phyloP scores from a whole-genome alignment of 2,888 invertebrate species.

The Cerastoderma edule region DNA sequence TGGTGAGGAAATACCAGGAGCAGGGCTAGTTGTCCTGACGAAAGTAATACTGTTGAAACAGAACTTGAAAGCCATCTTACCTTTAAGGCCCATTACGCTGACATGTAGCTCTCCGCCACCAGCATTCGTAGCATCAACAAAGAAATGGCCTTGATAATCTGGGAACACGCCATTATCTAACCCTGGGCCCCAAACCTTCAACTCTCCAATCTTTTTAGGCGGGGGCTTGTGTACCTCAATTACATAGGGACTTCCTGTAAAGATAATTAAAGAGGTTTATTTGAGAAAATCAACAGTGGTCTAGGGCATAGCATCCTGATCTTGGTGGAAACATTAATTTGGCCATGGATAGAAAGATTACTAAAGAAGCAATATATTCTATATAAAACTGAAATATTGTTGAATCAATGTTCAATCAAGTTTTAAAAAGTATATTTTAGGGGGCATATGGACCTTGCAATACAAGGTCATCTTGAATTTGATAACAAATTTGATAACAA shows the following conservation, averaged over 20 bases:
- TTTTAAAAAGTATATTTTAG: neutral
- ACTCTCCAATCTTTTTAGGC: conserved; percentile 42
- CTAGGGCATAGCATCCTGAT: too few species aligned
- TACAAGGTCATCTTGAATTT: too few species aligned
- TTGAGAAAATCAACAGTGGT: too few species aligned
- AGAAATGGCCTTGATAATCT: conserved; percentile 73
- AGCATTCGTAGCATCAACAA: conserved; percentile 72
- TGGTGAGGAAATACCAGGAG: too few species aligned
- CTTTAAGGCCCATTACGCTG: conserved; percentile 77
- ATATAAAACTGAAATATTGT: neutral
- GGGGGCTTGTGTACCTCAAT: conserved; percentile 62
- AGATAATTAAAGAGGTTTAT: neutral
- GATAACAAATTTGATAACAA: too few species aligned
- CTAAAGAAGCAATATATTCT: neutral
- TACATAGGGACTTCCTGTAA: conserved; percentile 74
- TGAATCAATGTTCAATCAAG: neutral
- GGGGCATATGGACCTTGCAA: too few species aligned
- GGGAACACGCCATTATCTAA: conserved; percentile 71
- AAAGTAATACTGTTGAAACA: too few species aligned
- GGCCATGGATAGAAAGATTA: too few species aligned
- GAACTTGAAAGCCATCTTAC: conserved; percentile 59
- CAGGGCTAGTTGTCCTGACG: too few species aligned
- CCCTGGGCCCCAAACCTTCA: conserved; percentile 75
- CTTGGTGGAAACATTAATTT: too few species aligned
- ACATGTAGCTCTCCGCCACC: conserved; percentile 76